Evolutionary conservation across 2,888 invertebrate genomes (phyloP), one percentile per base, ranked within the genome.

Genomic region (Hedya salicella): DNA sequence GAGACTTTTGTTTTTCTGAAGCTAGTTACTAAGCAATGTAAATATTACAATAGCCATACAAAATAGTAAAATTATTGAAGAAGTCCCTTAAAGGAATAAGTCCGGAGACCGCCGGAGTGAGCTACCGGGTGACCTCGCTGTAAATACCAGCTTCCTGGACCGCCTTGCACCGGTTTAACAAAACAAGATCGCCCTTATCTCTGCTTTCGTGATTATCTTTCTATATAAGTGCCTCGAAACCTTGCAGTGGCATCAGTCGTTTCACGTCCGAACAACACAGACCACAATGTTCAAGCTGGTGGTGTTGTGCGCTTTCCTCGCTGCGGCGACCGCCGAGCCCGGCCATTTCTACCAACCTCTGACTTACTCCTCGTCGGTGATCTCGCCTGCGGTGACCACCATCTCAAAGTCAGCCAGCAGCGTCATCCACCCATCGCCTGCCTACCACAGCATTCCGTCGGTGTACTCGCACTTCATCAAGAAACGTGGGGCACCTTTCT

Each of bases 291-390:
- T 82, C 79, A 91, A 89, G 78, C 76, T 90, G 88, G 93, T 94
- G 87, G 93, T 93, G 82, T 93, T 95, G 92, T 94, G 89, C 81
- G 93, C 93, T 86, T 85, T 94, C 77, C 78, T 94, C 77, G 94
- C 94, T 75, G 86, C 91, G 74, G 94, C 86, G 73, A 80, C 87
- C 62, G 94, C 94, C 71, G 82, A 87, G 70, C 89, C 88, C 19
- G 48, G 48, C 73, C 9, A 74, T 71, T 54, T 69, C 9, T 46
- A 73, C 30, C 70, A 80, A 13, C 83, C 81, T 3, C 70, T 82
- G 62, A 62, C 78, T 6, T 82, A 85, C 63, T 78, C 83, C 9
- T 72, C 80, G 3, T 73, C 77, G 5, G 67, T 81, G 50, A 50
- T 87, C 44, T 69, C 84, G 5, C 89, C 89, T 49, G 85, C 80